These are phyloP conservation scores for Eupithecia dodoneata DNA, from an alignment of 2,888 invertebrate species.

Conservation along the genomic window DNA sequence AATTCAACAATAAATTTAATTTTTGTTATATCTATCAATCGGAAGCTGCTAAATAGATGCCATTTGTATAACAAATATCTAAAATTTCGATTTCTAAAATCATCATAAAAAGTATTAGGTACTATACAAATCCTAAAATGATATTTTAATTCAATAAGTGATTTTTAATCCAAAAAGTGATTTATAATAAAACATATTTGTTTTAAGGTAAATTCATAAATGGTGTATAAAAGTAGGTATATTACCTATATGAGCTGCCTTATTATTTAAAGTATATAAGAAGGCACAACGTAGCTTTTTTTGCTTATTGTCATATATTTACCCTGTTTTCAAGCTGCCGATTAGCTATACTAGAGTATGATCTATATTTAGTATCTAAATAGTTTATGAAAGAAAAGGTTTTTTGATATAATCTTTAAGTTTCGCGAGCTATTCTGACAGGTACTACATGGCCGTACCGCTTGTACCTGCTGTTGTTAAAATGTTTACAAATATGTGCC, in stretches of 20 bases:
- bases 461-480: background rate
- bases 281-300: conserved; percentile 60
- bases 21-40: conserved; percentile 45
- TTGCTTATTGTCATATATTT: conserved; percentile 67
- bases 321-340: conserved; percentile 62
- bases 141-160: conserved; percentile 22
- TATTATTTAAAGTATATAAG: conserved; percentile 48
- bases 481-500: background rate
- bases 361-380: background rate
- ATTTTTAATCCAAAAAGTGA: conserved; percentile 20
- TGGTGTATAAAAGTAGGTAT: conserved; percentile 27
- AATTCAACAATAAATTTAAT: conserved; percentile 54
- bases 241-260: background rate
- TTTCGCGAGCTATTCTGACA: background rate
- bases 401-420: background rate
- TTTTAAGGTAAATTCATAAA: conserved; percentile 48
- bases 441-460: conserved; percentile 12
- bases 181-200: conserved; percentile 24
- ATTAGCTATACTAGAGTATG: conserved; percentile 16
- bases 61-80: conserved; percentile 15
- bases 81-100: conserved; percentile 28
- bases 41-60: conserved; percentile 51
- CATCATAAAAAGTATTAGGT: conserved; percentile 13
- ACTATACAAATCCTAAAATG: conserved; percentile 19
- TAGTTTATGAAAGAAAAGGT: background rate